Evolutionary conservation across 2,113 vertebrate species (phyloP).

Genomic region (Caretta caretta): DNA sequence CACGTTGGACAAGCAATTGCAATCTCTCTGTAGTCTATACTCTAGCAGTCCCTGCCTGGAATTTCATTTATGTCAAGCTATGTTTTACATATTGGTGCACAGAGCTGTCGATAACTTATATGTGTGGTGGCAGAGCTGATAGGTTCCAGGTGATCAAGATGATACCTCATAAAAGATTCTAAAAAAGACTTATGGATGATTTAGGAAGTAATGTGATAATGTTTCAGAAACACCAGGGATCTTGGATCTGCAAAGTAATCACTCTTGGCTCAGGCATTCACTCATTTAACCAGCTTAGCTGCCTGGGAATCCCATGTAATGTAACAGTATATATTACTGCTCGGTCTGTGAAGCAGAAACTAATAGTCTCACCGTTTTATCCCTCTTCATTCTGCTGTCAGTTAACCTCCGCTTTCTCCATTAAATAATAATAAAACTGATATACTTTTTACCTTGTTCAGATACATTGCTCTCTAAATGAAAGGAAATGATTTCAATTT

Average conservation of each 20-base stretch:
- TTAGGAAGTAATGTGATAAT: slow-evolving; percentile 58
- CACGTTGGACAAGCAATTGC: neutral
- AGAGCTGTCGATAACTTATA: neutral
- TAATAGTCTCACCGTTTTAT: slow-evolving; percentile 45
- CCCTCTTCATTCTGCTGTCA: slow-evolving; percentile 23
- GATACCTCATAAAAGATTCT: slow-evolving; percentile 6
- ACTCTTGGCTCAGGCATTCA: slow-evolving; percentile 55
- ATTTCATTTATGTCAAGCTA: neutral
- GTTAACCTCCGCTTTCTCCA: slow-evolving; percentile 51
- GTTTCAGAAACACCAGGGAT: neutral
- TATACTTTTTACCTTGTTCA: slow-evolving; percentile 48
- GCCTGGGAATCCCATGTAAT: slow-evolving; percentile 57
- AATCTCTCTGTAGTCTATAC: neutral
- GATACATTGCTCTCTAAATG: slow-evolving; percentile 25
- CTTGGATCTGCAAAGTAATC: slow-evolving; percentile 62
- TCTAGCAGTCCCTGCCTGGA: neutral
- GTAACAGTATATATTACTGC: neutral
- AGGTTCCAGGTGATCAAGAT: slow-evolving; percentile 20
- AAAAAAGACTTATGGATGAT: slow-evolving; percentile 29
- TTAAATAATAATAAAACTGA: slow-evolving; percentile 50
- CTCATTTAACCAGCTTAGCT: slow-evolving; percentile 67
- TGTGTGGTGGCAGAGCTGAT: neutral
- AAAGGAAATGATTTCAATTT: slow-evolving; percentile 46
- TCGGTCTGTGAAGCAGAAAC: neutral
- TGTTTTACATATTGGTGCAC: neutral